Conservation (phyloP, 2,888 invertebrate species). For the Nomada flava region DNA sequence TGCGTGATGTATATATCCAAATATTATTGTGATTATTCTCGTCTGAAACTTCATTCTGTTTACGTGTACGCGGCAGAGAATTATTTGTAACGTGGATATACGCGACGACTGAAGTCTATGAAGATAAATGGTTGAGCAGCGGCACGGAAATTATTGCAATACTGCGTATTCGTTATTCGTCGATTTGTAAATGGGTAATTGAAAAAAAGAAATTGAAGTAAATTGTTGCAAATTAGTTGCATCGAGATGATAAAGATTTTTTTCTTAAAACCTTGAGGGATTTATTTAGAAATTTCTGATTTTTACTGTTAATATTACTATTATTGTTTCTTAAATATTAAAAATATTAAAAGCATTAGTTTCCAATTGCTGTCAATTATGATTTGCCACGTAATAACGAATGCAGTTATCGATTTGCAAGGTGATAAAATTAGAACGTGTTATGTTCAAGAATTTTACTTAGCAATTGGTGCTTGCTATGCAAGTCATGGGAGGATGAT, state of each 20-base stretch:
- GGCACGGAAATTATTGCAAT: neutral
- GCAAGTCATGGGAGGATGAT: neutral
- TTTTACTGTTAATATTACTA: too few species aligned
- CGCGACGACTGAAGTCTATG: neutral
- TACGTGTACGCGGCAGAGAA: neutral
- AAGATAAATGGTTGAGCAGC: neutral
- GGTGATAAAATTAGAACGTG: neutral
- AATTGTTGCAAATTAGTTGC: too few species aligned
- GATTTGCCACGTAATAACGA: too few species aligned
- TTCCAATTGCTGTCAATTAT: neutral
- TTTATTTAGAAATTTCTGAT: too few species aligned
- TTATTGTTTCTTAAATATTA: too few species aligned
- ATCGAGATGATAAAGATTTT: too few species aligned
- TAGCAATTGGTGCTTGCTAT: neutral
- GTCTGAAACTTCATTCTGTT: constrained; percentile 1
- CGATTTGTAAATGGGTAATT: too few species aligned
- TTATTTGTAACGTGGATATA: neutral
- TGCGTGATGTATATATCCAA: neutral
- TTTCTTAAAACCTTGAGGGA: too few species aligned
- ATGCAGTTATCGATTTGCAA: neutral
- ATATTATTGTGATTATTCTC: neutral
- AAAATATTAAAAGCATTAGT: neutral
- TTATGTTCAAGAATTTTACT: neutral
- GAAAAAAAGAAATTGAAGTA: neutral
- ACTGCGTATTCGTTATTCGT: neutral